Evolutionary conservation across 2,888 invertebrate species (phyloP).

Genomic region (Clanis bilineata): DNA sequence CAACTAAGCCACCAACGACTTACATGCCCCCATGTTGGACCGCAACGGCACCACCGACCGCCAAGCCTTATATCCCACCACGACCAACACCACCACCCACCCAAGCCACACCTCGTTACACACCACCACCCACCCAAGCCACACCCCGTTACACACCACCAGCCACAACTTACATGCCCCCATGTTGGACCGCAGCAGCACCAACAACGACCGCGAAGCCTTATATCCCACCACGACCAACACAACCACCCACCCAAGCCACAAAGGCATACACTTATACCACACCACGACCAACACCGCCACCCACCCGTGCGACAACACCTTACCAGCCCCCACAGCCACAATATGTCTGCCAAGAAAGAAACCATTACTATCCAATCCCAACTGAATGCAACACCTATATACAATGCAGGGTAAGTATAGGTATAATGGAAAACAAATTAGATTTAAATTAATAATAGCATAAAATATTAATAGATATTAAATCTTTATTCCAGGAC

Average conservation of each 20-base stretch:
- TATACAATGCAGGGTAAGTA: neutral
- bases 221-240: no score
- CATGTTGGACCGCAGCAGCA: neutral
- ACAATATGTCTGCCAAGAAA: neutral
- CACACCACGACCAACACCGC: neutral
- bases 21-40: neutral
- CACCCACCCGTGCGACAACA: neutral
- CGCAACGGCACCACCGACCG: neutral
- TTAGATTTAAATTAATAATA: neutral
- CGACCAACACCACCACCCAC: no score
- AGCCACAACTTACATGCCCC: neutral
- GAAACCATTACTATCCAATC: neutral
- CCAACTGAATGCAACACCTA: neutral
- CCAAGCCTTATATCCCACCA: neutral
- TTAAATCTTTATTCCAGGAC: slow-evolving; percentile 51
- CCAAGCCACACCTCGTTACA: neutral
- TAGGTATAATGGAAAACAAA: neutral
- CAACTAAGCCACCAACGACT: neutral
- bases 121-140: no score
- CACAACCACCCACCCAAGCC: neutral
- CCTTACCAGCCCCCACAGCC: neutral
- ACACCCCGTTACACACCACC: no score
- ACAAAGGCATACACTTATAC: no score
- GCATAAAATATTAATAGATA: neutral
- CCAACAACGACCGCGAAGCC: neutral